Evolutionary conservation across 2,113 vertebrate species (phyloP).

Genomic region (Phyllopteryx taeniolatus): DNA sequence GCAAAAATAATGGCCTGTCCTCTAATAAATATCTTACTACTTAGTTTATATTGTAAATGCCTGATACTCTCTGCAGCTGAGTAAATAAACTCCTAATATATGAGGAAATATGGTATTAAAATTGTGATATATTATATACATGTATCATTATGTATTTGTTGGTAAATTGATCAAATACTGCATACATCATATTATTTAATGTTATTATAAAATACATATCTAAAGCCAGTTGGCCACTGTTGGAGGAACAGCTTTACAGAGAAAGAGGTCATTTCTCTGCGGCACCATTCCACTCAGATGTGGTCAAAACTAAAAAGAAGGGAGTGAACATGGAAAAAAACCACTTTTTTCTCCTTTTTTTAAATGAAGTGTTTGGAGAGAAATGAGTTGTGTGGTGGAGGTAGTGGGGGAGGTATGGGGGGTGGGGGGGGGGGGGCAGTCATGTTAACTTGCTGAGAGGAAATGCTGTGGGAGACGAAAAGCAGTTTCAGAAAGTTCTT

Average conservation of each 20-base stretch:
- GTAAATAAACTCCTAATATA: too few species aligned
- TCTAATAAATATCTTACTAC: too few species aligned
- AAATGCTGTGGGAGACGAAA: constrained; percentile 69
- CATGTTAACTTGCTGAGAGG: constrained; percentile 68
- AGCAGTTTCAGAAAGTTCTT: constrained; percentile 66
- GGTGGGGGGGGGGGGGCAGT: constrained; percentile 62
- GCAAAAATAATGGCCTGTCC: too few species aligned
- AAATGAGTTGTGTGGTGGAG: constrained; percentile 56
- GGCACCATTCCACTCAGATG: constrained; percentile 65
- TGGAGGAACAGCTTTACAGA: constrained; percentile 18
- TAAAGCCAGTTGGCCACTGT: not conserved
- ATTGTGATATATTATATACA: too few species aligned
- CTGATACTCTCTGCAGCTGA: too few species aligned
- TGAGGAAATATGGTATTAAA: too few species aligned
- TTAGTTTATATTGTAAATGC: too few species aligned
- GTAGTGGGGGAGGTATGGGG: constrained; percentile 8
- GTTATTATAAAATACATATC: too few species aligned
- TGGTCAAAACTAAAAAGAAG: constrained; percentile 55
- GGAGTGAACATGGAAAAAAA: constrained; percentile 19
- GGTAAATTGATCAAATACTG: too few species aligned
- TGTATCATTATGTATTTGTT: too few species aligned
- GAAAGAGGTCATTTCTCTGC: constrained; percentile 58
- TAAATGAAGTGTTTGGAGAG: constrained; percentile 75
- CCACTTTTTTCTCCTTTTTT: constrained; percentile 45
- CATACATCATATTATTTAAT: too few species aligned